A percentile compares a stretch with the other conserved stretches of the same genome.
These are phyloP conservation scores for Cichladusa arquata DNA, from an alignment of 2,113 vertebrate genomes.

Conservation along the genomic window DNA sequence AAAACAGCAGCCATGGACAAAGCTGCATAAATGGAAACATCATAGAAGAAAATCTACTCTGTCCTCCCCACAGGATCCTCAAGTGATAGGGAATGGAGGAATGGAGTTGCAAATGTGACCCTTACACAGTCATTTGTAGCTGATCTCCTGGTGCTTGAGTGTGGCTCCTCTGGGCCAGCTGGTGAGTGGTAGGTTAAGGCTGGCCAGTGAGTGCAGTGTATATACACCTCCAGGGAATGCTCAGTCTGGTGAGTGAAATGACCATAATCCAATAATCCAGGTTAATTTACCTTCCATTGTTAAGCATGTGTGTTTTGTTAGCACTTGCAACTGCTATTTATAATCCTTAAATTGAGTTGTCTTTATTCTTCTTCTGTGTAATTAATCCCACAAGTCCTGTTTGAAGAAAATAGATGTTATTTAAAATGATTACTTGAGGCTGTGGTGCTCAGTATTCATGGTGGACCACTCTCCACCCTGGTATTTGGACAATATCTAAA, in stretches of 20 bases:
- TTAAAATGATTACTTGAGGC: not conserved
- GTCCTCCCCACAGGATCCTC: not conserved
- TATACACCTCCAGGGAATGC: not conserved
- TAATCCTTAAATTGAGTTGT: slow-evolving; percentile 12
- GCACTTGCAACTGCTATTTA: not conserved
- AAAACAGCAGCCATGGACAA: not conserved
- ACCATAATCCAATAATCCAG: not conserved
- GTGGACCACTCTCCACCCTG: not conserved
- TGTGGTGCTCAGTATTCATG: not conserved
- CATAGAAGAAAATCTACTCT: not conserved
- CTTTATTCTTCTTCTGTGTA: not conserved
- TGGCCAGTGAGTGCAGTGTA: not conserved
- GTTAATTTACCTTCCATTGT: not conserved
- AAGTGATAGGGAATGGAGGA: not conserved
- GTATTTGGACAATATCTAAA: not conserved
- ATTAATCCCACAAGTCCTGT: not conserved
- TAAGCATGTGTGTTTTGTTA: not conserved
- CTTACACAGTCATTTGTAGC: not conserved
- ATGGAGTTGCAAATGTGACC: not conserved
- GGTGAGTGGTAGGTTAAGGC: not conserved
- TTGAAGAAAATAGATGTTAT: not conserved
- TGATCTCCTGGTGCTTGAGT: not conserved
- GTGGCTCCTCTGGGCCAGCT: not conserved
- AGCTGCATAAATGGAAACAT: not conserved
- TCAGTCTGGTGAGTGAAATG: not conserved